These are phyloP conservation scores for Chaenocephalus aceratus DNA, from an alignment of 2,113 vertebrate species.

Conservation along the genomic window DNA sequence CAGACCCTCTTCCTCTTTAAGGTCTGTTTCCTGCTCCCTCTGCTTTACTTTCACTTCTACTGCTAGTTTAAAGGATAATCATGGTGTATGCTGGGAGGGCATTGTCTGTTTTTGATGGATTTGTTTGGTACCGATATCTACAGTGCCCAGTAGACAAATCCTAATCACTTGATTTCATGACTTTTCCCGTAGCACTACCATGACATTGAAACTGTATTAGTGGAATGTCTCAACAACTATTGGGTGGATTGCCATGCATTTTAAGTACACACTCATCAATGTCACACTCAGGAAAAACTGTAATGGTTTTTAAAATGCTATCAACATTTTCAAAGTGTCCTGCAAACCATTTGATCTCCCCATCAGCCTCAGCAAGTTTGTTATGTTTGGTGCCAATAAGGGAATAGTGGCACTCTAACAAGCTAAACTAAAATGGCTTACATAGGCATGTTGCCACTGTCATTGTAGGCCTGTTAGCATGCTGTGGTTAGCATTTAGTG, in stretches of 20 bases:
- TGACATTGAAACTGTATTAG: background rate
- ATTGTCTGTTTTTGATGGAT: no score
- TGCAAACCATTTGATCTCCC: background rate
- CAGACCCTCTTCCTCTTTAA: background rate
- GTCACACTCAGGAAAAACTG: background rate
- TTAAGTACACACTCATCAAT: background rate
- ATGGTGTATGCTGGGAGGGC: background rate
- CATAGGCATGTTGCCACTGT: background rate
- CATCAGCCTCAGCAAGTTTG: background rate
- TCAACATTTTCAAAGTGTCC: no score
- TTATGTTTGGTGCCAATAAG: no score
- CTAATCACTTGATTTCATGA: background rate
- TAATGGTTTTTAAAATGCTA: background rate
- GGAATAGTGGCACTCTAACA: background rate
- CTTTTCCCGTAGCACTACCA: background rate
- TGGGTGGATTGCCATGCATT: background rate
- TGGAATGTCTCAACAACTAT: background rate
- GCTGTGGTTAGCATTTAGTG: background rate
- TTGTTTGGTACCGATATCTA: background rate
- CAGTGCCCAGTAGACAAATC: background rate
- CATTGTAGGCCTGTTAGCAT: background rate
- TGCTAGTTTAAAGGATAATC: constrained; percentile 15
- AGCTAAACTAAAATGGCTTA: background rate
- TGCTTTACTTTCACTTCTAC: background rate
- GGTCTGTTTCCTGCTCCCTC: background rate